phyloP scores from a whole-genome alignment of 2,888 invertebrate species.

The Trachelus stipa region DNA sequence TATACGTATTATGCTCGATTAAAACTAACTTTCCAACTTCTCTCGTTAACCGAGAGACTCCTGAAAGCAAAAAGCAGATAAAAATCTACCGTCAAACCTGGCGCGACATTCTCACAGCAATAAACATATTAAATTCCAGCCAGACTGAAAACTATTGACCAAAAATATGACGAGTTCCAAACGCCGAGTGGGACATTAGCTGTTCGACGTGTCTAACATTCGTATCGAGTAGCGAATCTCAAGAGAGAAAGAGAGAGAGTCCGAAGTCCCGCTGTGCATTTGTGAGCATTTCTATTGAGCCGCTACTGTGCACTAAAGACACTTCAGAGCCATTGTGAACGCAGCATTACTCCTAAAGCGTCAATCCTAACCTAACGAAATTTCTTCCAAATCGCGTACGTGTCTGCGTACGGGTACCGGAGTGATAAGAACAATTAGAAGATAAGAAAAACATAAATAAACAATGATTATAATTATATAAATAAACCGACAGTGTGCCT shows the following conservation, averaged over 20 bases:
- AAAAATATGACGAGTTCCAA: conserved; percentile 22
- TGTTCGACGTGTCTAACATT: conserved; percentile 45
- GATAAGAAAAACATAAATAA: neutral
- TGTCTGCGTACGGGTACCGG: neutral
- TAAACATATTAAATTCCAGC: conserved; percentile 57
- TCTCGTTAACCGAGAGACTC: too few species aligned
- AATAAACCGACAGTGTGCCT: too few species aligned
- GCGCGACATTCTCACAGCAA: conserved; percentile 62
- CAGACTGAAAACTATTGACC: conserved; percentile 44
- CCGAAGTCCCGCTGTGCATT: conserved; percentile 63
- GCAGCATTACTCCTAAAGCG: conserved; percentile 37
- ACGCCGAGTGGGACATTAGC: conserved; percentile 43
- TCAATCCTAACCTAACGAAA: conserved; percentile 52
- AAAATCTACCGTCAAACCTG: conserved; percentile 50
- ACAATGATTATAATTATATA: conserved; percentile 7
- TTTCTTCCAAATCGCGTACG: conserved; percentile 23
- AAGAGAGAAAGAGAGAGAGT: conserved; percentile 36
- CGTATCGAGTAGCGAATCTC: conserved; percentile 63
- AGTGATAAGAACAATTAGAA: too few species aligned
- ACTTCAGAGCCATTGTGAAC: conserved; percentile 56
- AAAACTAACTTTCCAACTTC: too few species aligned
- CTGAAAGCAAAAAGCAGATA: conserved; percentile 34
- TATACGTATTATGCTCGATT: too few species aligned
- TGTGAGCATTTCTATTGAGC: conserved; percentile 57
- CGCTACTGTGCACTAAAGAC: conserved; percentile 58